Base-by-base conservation (phyloP, 2,797 vertebrate species). In the Pteronotus mesoamericanus region DNA sequence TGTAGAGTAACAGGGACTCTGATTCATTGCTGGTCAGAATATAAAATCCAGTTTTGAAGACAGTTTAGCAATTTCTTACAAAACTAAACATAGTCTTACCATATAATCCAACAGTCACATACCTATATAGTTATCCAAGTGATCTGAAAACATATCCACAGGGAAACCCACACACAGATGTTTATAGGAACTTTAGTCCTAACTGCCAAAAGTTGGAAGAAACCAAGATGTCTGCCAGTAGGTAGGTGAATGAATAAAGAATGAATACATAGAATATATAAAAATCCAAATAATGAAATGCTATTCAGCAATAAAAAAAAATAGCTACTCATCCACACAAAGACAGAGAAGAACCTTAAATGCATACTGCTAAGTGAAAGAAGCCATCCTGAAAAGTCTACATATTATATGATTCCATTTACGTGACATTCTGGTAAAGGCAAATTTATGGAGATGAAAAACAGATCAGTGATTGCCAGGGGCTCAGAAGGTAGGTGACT, bases 401-500 rank as follows among this genome's bases (percentile, higher is more conserved):
- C 0, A 75, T 61, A 39, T 51, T 53, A 12, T 68, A 85, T 68
- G 34, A 61, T 71, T 80, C 37, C 26, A 22, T 44, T 75, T 82
- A 89, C 9, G 42, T 89, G 66, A 48, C 18, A 86, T 71, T 64
- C 37, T 80, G 22, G 78, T 69, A 92, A 79, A 82, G 6, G n/a
- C n/a, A 94, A 59, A 95, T 75, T 91, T 59, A 94, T 74, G 37
- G n/a, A 91, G 24, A 46, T 44, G 53, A 66, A 91, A 75, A 93
- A 91, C 7, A 46, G 44, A 71, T 24, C 18, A 26, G 64, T 79
- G 42, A 39, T 93, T 57, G 16, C 39, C 74, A 88, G 12, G 21
- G 14, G 9, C 39, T 85, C 37, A 55, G 55, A 78, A 42, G 32
- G 15, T 32, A 91, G 16, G 24, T 48, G 12, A 11, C 0, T 57